Percentiles rank a stretch among this genome's conserved stretches.
phyloP scores from a whole-genome alignment of 1,140 invertebrate species.

The Brachystomella parvula region DNA sequence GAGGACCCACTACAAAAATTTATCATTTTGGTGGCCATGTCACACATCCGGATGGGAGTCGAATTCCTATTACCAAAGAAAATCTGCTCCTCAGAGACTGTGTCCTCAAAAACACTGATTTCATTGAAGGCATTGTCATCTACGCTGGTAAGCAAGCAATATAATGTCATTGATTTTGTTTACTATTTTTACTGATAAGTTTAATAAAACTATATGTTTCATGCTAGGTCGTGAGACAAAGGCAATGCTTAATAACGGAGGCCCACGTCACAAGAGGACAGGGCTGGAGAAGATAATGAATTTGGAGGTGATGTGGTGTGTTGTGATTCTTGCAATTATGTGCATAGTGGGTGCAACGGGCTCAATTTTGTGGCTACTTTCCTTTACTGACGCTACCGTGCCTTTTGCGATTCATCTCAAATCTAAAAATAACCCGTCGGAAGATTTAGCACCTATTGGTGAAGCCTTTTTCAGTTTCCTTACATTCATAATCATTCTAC shows the following conservation, averaged over 20 bases:
- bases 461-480: conserved; percentile 83
- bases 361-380: conserved; percentile 71
- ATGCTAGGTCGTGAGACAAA: conserved; percentile 90
- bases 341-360: conserved; percentile 85
- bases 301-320: conserved; percentile 91
- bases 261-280: conserved; percentile 89
- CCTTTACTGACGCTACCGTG: conserved; percentile 48
- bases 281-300: conserved; percentile 89
- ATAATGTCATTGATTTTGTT: not conserved
- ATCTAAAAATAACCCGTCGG: conserved; percentile 38
- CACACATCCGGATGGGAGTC: conserved; percentile 65
- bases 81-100: conserved; percentile 91
- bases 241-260: conserved; percentile 94
- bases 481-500: conserved; percentile 90
- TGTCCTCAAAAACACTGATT: conserved; percentile 86
- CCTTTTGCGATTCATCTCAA: conserved; percentile 60
- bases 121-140: conserved; percentile 91
- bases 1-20: conserved; percentile 88
- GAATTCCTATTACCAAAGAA: conserved; percentile 79
- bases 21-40: conserved; percentile 89
- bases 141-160: conserved; percentile 68
- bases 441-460: not conserved
- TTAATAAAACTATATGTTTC: no score
- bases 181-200: no score
- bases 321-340: conserved; percentile 80